These are phyloP conservation scores for Mandrillus leucophaeus DNA, from an alignment of 2,113 vertebrate genomes.

Conservation along the genomic window DNA sequence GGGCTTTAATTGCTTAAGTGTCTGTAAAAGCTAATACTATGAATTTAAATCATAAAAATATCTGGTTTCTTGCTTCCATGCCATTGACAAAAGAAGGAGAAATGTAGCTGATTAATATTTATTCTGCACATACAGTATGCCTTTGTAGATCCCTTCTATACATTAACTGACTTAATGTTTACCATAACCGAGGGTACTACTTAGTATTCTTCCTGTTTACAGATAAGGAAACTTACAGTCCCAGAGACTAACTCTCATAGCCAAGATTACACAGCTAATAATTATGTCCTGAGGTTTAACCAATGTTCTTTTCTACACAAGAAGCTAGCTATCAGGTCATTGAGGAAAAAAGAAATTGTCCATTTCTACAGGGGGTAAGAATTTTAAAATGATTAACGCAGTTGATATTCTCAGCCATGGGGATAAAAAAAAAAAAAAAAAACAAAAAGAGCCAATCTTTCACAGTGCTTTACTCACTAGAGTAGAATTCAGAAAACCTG, in stretches of 20 bases:
- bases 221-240: background rate
- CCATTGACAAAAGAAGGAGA: background rate
- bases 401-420: background rate
- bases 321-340: background rate
- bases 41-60: background rate
- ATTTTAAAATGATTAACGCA: background rate
- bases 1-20: background rate
- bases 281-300: conserved; percentile 11
- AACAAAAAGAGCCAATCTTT: background rate
- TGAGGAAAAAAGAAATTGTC: background rate
- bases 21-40: background rate
- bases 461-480: background rate
- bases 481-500: background rate
- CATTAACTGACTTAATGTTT: background rate
- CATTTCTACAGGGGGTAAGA: background rate
- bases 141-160: background rate
- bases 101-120: background rate
- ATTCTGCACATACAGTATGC: background rate
- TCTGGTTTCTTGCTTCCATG: background rate
- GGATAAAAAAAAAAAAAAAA: no score
- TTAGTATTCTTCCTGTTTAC: background rate
- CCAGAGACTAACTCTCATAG: background rate
- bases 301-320: background rate
- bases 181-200: background rate
- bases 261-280: background rate